Conservation (phyloP, 2,113 vertebrate species). For the Burhinus oedicnemus region DNA sequence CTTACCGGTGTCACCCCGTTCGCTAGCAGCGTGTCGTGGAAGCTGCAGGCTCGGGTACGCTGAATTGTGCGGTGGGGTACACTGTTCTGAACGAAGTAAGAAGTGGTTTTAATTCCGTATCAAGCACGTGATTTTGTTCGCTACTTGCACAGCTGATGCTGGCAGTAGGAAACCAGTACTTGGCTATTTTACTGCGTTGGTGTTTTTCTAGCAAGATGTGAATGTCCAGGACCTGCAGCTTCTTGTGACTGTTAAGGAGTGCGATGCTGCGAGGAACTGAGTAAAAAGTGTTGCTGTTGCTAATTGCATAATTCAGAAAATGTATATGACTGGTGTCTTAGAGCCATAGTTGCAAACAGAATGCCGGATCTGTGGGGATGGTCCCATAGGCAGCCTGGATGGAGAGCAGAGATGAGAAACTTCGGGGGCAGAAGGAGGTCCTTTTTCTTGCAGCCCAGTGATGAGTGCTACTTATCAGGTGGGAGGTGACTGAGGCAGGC, state of each 20-base stretch:
- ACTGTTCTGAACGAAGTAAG: not conserved
- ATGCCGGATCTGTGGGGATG: fast-evolving
- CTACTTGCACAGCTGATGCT: not conserved
- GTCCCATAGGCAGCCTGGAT: not conserved
- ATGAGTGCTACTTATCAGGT: not conserved
- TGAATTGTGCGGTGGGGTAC: fast-evolving
- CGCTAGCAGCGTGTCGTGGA: fast-evolving
- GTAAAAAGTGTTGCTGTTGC: not conserved
- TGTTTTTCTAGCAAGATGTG: not conserved
- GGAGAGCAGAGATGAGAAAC: not conserved
- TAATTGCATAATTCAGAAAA: fast-evolving
- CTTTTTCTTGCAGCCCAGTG: not conserved
- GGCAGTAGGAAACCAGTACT: not conserved
- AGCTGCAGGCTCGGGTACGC: not conserved
- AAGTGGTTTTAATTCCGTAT: fast-evolving
- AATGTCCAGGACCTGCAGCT: not conserved
- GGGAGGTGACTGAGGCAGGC: not conserved
- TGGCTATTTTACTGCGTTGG: not conserved
- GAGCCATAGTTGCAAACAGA: not conserved
- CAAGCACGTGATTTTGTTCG: fast-evolving
- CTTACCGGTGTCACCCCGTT: fast-evolving
- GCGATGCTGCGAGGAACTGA: not conserved
- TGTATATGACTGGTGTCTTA: not conserved
- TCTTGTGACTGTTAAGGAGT: not conserved
- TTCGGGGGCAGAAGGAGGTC: not conserved